Conservation (phyloP, 92 coral and sea anemone genomes). For the Zoanthus gigantus region DNA sequence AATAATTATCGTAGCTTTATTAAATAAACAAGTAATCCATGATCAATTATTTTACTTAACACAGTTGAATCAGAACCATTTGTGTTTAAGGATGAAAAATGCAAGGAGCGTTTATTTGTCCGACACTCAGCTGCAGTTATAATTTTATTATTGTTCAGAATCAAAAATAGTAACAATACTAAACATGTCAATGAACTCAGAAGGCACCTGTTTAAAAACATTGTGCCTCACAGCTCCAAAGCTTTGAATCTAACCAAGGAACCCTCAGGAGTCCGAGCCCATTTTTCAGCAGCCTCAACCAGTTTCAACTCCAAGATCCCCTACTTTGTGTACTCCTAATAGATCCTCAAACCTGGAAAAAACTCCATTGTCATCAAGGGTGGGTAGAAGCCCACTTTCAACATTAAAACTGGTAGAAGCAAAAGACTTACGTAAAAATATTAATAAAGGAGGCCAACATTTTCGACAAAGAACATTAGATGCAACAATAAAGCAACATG, state of each 20-base stretch:
- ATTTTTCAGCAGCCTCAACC: neutral
- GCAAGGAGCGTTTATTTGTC: slow-evolving; percentile 1
- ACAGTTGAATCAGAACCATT: slow-evolving; percentile 11
- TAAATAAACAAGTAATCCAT: neutral
- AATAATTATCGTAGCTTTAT: neutral
- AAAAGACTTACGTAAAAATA: neutral
- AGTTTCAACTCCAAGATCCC: neutral
- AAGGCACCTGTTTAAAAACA: no score
- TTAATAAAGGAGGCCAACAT: neutral
- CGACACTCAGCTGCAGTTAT: slow-evolving; percentile 9
- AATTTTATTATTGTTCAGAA: neutral
- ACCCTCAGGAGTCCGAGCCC: no score
- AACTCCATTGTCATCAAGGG: neutral
- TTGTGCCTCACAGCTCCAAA: neutral
- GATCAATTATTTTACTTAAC: neutral
- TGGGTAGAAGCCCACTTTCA: neutral
- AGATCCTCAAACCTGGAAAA: neutral
- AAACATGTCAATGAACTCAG: no score
- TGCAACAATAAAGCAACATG: slow-evolving; percentile 34
- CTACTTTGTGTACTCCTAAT: neutral
- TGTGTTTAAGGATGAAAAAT: slow-evolving; percentile 23
- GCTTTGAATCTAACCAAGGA: no score
- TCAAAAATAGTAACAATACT: neutral
- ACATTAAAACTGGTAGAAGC: neutral
- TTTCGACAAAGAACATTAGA: neutral